A percentile compares a stretch with the other conserved stretches of the same genome.
phyloP scores from a whole-genome alignment of 2,888 invertebrate species.

The Leptopilina drosophilae region DNA sequence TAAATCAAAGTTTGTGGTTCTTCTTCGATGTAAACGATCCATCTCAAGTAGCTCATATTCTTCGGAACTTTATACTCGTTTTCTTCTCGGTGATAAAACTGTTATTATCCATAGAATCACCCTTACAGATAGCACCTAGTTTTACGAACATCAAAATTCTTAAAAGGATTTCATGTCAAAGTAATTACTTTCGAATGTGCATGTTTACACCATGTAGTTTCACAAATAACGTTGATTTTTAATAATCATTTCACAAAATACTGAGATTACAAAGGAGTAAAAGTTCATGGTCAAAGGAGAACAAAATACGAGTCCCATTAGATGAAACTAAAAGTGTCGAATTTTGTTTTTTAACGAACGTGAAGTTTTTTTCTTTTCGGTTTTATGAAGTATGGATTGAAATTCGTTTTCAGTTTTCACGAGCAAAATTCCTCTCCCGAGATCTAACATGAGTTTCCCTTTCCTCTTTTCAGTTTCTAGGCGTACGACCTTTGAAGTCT shows the following conservation, averaged over 20 bases:
- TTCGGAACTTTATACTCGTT: not conserved
- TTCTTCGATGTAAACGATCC: not conserved
- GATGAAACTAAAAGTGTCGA: not conserved
- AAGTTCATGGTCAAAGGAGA: too few species aligned
- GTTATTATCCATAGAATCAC: not conserved
- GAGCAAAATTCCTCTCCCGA: slow-evolving; percentile 9
- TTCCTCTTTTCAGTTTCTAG: slow-evolving; percentile 31
- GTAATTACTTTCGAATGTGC: too few species aligned
- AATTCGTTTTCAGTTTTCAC: slow-evolving; percentile 19
- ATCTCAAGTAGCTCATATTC: not conserved
- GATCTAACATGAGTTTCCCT: slow-evolving; percentile 34
- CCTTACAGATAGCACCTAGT: too few species aligned
- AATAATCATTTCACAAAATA: too few species aligned
- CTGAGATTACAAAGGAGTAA: too few species aligned
- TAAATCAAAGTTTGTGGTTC: slow-evolving; percentile 3
- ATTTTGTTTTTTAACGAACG: not conserved
- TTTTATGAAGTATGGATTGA: slow-evolving; percentile 7
- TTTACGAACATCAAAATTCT: too few species aligned
- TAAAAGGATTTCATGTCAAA: too few species aligned
- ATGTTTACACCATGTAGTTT: too few species aligned
- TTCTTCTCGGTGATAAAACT: not conserved
- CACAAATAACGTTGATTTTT: too few species aligned
- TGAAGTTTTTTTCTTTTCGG: not conserved
- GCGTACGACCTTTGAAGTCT: slow-evolving; percentile 37
- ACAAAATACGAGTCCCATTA: not conserved